Evolutionary conservation across 2,888 invertebrate species (phyloP).

Genomic region (Pristionchus exspectatus): DNA sequence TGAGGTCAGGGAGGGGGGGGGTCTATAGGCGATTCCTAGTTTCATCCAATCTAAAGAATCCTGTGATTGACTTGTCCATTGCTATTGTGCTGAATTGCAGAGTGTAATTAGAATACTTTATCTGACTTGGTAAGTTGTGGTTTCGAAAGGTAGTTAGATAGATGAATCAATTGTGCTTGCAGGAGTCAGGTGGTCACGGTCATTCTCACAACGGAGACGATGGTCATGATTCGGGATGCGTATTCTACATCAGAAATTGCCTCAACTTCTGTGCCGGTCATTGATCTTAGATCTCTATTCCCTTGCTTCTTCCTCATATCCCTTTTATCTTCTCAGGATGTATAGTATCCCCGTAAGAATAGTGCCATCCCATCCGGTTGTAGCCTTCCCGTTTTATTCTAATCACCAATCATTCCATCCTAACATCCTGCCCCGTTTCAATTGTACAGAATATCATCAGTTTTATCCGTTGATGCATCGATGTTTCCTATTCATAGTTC

Average conservation of each 20-base stretch:
- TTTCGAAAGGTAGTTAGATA: neutral
- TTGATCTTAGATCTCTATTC: neutral
- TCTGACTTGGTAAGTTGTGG: neutral
- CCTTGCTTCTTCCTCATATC: neutral
- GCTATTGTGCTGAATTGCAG: no score
- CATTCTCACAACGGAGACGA: constrained; percentile 17
- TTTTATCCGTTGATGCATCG: constrained; percentile 34
- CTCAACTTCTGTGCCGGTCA: constrained; percentile 54
- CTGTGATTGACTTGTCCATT: no score
- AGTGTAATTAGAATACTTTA: neutral
- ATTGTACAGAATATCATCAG: neutral
- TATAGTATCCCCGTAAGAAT: neutral
- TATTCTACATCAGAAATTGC: constrained; percentile 47
- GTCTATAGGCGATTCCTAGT: no score
- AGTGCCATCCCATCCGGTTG: neutral
- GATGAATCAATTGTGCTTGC: neutral
- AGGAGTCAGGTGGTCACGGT: constrained; percentile 5
- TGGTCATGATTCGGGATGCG: neutral
- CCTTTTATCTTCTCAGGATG: neutral
- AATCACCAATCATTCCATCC: neutral
- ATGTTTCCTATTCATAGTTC: constrained; percentile 7
- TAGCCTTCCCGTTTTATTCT: neutral
- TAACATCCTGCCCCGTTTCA: constrained; percentile 27
- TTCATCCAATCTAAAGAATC: no score
- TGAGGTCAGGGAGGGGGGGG: neutral